These are phyloP conservation scores for Melanerpes aurifrons DNA, from an alignment of 2,113 vertebrate genomes.

Conservation along the genomic window DNA sequence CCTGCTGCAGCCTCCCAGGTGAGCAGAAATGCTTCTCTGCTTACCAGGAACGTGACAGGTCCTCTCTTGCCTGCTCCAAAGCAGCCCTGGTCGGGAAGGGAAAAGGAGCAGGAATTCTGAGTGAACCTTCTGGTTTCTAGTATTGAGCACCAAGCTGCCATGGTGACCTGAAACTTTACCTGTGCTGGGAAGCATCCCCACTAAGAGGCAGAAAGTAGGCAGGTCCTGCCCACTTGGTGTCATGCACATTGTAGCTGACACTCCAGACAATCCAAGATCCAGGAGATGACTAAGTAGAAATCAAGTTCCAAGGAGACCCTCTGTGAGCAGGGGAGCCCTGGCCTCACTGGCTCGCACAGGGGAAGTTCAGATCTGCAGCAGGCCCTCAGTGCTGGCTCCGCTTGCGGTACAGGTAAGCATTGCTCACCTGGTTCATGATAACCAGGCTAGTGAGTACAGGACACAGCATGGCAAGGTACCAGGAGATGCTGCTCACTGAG, in stretches of 20 bases:
- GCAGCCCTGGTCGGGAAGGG: neutral
- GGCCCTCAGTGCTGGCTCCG: slow-evolving; percentile 84
- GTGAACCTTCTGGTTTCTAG: neutral
- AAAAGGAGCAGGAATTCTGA: slow-evolving; percentile 20
- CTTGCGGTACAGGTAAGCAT: slow-evolving; percentile 89
- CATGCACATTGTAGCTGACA: neutral
- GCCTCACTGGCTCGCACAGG: accelerated
- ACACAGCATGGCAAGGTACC: slow-evolving; percentile 88
- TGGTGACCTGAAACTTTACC: neutral
- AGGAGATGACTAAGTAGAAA: neutral
- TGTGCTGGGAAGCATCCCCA: neutral
- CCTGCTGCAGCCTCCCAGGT: accelerated
- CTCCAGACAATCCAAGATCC: neutral
- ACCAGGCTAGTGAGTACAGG: slow-evolving; percentile 84
- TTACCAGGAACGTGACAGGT: neutral
- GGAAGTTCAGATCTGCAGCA: neutral
- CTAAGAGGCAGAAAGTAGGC: neutral
- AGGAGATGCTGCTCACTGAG: slow-evolving; percentile 75
- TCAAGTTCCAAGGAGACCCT: neutral
- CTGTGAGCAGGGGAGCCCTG: neutral
- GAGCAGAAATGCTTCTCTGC: neutral
- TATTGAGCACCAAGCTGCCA: neutral
- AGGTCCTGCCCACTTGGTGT: accelerated
- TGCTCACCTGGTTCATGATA: slow-evolving; percentile 95
- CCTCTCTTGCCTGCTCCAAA: neutral